These are phyloP conservation scores for Cichladusa arquata DNA, from an alignment of 2,113 vertebrate species.

Conservation along the genomic window DNA sequence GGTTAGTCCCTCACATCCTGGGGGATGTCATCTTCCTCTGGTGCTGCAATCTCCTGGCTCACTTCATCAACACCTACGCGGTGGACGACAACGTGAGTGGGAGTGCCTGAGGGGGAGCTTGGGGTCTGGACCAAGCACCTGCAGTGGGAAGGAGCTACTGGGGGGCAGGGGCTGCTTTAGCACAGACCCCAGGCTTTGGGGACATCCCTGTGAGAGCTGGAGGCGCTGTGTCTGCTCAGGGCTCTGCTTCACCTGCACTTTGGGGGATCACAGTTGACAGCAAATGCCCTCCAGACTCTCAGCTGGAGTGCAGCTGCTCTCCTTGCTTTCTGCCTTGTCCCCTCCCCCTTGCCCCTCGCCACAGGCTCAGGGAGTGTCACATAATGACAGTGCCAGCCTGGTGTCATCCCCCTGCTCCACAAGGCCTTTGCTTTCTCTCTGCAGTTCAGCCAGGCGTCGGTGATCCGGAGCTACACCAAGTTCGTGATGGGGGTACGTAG, in stretches of 20 bases:
- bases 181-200: neutral
- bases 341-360: accelerated
- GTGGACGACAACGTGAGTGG: slow-evolving; percentile 88
- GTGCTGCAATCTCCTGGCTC: slow-evolving; percentile 89
- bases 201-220: neutral
- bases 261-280: neutral
- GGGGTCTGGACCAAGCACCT: neutral
- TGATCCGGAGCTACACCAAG: slow-evolving; percentile 88
- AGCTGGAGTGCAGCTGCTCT: neutral
- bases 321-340: neutral
- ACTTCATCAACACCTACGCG: slow-evolving; percentile 89
- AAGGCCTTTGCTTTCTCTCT: neutral
- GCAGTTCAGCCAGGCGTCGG: slow-evolving; percentile 87
- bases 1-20: slow-evolving; percentile 85
- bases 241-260: neutral
- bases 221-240: neutral
- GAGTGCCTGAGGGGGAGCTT: neutral
- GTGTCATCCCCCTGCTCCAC: neutral
- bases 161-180: neutral
- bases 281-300: neutral
- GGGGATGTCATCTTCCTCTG: slow-evolving; percentile 90
- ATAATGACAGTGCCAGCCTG: neutral
- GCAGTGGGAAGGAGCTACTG: neutral
- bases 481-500: slow-evolving; percentile 88
- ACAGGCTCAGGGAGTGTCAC: neutral